Base-by-base conservation (phyloP, 2,888 invertebrate genomes). In the Hypolimnas misippus region DNA sequence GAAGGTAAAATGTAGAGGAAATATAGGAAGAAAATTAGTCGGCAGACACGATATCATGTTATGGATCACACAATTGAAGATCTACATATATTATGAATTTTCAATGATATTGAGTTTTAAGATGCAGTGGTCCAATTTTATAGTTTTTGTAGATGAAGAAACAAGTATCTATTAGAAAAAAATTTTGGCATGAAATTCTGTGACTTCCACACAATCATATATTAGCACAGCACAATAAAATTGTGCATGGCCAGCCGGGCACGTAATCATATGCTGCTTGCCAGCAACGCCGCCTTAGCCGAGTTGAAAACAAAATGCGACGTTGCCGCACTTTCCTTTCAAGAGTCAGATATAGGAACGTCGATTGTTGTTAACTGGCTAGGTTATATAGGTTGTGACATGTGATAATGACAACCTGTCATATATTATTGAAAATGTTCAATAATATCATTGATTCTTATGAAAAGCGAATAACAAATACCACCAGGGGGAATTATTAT, bases 281-380 rank as follows among this genome's bases (percentile, higher is more conserved):
- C 65, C 58, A 64, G 67, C 68, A 70, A 72, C 71, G 52, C 65
- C 66, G 68, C 62, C 54, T 49, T 64, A 57, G 54, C 55, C 57
- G 58, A 50, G 54, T 62, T 66, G 66, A 61, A 59, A 60, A 62
- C 65, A 57, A 64, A 67, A 60, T 60, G 76, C 75, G 73, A 68
- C 70, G 77, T 76, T 77, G 77, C 76, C 77, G 67, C 67, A 61
- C 69, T 69, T 67, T 63, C 19, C 52, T 19, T 49, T 63, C 53
- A 49, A 63, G 54, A 62, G 61, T 56, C 63, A 66, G 62, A 70
- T 65, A 65, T 66, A 64, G 67, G 56, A 62, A 58, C 59, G 62
- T 46, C 62, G 59, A 59, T 59, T 62, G 65, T 44, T 52, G 58
- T 52, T 35, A 52, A 49, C 52, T 52, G n/a, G 35, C 46, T 58